phyloP scores from a whole-genome alignment of 2,797 vertebrate species.

The Cossypha polioptera region DNA sequence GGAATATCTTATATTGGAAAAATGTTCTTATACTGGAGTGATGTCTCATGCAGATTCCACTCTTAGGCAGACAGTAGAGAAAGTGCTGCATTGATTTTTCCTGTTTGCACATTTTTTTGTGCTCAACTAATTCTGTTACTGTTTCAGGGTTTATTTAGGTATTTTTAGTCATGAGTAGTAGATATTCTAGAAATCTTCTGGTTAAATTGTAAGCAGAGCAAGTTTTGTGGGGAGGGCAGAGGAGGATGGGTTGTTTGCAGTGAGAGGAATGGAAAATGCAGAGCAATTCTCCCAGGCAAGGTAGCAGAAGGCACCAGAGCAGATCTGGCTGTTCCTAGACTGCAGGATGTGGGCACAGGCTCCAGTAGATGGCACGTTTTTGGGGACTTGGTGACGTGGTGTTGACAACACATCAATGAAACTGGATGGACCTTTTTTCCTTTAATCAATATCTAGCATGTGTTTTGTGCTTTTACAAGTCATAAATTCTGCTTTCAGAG shows the following conservation, averaged over 20 bases:
- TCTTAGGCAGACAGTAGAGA: neutral
- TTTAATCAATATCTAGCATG: neutral
- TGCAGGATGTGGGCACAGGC: neutral
- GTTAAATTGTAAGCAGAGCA: neutral
- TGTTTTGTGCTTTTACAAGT: neutral
- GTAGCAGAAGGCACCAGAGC: neutral
- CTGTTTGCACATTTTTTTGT: neutral
- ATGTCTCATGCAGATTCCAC: neutral
- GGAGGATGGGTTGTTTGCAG: neutral
- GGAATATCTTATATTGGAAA: neutral
- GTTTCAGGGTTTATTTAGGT: neutral
- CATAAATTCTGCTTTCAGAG: neutral
- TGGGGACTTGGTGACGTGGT: neutral
- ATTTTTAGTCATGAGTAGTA: neutral
- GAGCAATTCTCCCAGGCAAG: neutral
- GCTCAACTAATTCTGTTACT: neutral
- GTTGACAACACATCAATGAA: neutral
- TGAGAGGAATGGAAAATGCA: neutral
- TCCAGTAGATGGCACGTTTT: conserved; percentile 55
- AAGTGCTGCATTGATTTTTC: neutral
- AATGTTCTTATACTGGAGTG: neutral
- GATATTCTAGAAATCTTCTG: neutral
- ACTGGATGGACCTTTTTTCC: neutral
- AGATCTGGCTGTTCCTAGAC: neutral
- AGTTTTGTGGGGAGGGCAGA: neutral